Conservation (phyloP, 2,888 invertebrate genomes). For the Ochropleura leucogaster region DNA sequence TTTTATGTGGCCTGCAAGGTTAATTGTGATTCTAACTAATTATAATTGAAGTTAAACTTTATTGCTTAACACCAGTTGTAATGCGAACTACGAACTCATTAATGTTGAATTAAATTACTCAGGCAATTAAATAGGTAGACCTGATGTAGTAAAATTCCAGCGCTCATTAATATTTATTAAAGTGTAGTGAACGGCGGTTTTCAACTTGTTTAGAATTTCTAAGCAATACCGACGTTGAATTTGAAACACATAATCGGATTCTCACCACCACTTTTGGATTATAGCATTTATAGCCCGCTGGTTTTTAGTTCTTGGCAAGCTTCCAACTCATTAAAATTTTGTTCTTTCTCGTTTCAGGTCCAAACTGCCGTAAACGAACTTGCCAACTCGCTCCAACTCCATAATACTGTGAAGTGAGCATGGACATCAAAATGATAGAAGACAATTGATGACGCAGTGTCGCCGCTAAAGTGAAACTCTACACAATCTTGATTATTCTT, state of each 20-base stretch:
- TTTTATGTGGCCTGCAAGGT: constrained; percentile 19
- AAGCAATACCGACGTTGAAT: constrained; percentile 25
- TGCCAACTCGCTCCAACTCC: constrained; percentile 30
- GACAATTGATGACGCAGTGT: constrained; percentile 78
- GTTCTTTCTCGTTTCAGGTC: constrained; percentile 75
- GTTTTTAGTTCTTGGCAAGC: constrained; percentile 34
- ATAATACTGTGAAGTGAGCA: constrained; percentile 52
- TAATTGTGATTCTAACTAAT: constrained; percentile 19
- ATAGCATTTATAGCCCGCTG: constrained; percentile 20
- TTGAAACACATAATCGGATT: constrained; percentile 43
- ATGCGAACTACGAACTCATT: constrained; percentile 13
- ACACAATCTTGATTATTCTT: constrained; percentile 47
- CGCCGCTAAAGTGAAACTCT: constrained; percentile 42
- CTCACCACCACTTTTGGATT: constrained; percentile 19
- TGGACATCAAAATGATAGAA: constrained; percentile 80
- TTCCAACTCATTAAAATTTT: constrained; percentile 53
- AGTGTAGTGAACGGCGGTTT: constrained; percentile 15
- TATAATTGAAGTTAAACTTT: constrained; percentile 21
- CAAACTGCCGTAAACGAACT: constrained; percentile 32
- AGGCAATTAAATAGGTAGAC: constrained; percentile 24
- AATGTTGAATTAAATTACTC: constrained; percentile 21
- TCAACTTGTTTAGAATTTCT: constrained; percentile 36
- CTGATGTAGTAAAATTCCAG: constrained; percentile 19
- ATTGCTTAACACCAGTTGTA: constrained; percentile 6
- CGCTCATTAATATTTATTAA: constrained; percentile 36